A percentile compares a stretch with the other conserved stretches of the same genome.
Conservation (phyloP, 2,797 vertebrate species). For the Sebastes alutus region DNA sequence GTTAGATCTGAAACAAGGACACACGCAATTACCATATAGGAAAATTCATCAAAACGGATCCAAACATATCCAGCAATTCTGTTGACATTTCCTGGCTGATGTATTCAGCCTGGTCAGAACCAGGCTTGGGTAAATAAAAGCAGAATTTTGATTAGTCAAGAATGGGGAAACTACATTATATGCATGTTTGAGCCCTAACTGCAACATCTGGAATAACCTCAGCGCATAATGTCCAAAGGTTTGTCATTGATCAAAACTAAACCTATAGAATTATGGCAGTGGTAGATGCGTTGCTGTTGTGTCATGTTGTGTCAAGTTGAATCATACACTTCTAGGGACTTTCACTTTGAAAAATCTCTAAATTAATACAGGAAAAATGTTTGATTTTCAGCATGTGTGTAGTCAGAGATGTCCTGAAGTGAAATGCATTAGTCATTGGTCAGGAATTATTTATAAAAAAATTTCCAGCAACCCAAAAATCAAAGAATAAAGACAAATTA, state of each 20-base stretch:
- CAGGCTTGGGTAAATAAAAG: neutral
- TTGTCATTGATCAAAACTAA: neutral
- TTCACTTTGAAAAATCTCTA: no score
- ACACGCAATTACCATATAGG: rapidly evolving
- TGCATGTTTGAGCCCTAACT: neutral
- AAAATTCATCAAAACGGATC: neutral
- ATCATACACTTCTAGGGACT: no score
- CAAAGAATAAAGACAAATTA: no score
- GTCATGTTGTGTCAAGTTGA: neutral
- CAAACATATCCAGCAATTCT: neutral
- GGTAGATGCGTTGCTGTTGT: neutral
- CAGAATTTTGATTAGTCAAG: neutral
- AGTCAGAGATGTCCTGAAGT: no score
- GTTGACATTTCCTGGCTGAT: neutral
- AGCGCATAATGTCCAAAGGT: neutral
- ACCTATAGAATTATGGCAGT: neutral
- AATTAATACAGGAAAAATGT: no score
- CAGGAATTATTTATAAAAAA: no score
- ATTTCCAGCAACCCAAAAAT: no score
- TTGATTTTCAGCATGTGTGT: no score
- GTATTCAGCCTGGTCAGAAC: neutral
- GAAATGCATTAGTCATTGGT: no score
- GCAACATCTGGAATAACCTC: neutral
- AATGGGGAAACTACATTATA: neutral
- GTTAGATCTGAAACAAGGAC: neutral